Conservation (phyloP, 64 coral and sea anemone species). For the Montipora sp. region DNA sequence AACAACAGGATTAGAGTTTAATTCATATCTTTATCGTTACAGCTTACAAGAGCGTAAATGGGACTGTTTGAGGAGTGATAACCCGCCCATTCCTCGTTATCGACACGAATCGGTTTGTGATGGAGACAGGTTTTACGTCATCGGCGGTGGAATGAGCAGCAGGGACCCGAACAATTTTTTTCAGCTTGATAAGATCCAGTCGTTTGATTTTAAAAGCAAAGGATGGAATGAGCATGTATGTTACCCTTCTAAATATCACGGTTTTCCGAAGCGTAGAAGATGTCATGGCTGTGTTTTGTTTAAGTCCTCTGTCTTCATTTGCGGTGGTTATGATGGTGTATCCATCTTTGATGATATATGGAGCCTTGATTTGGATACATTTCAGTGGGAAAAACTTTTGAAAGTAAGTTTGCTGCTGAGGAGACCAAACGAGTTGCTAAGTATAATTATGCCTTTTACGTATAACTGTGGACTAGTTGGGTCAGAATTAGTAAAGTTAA, state of each 20-base stretch:
- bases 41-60: conserved; percentile 66
- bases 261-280: conserved; percentile 80
- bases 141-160: conserved; percentile 86
- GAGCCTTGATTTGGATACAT: conserved; percentile 80
- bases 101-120: conserved; percentile 88
- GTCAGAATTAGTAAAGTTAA: no score
- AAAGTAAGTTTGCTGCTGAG: conserved; percentile 31
- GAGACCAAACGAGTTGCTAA: neutral
- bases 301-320: conserved; percentile 72
- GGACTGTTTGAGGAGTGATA: conserved; percentile 59
- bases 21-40: conserved; percentile 77
- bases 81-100: conserved; percentile 67
- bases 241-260: conserved; percentile 21
- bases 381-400: conserved; percentile 78
- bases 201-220: conserved; percentile 71
- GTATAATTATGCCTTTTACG: no score
- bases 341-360: conserved; percentile 92
- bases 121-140: conserved; percentile 71
- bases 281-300: conserved; percentile 92
- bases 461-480: no score
- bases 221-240: conserved; percentile 77
- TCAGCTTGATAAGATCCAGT: conserved; percentile 75
- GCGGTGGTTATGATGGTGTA: conserved; percentile 91
- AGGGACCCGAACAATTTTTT: conserved; percentile 63
- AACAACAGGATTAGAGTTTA: conserved; percentile 84